Evolutionary conservation across 2,113 vertebrate genomes (phyloP).

Genomic region (Polypterus bichir): DNA sequence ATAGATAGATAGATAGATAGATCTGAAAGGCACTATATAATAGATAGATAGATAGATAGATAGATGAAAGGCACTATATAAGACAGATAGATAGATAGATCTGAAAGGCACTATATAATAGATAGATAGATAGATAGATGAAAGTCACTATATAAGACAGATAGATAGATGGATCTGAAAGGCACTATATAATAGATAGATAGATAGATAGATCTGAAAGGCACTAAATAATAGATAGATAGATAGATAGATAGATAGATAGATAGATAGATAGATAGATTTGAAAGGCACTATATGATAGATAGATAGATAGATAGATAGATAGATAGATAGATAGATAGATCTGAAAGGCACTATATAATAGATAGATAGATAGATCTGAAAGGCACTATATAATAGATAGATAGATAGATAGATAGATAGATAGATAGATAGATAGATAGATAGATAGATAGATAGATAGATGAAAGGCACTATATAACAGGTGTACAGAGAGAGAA

Average conservation of each 20-base stretch:
- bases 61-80: not conserved
- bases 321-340: too few relatives aligned
- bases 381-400: too few relatives aligned
- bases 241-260: not conserved
- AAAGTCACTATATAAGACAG: too few relatives aligned
- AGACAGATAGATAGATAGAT: not conserved
- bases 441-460: not conserved
- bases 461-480: not conserved
- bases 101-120: too few relatives aligned
- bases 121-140: not conserved
- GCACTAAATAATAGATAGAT: not conserved
- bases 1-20: not conserved
- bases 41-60: not conserved
- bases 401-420: too few relatives aligned
- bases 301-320: not conserved
- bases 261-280: not conserved
- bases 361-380: not conserved
- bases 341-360: too few relatives aligned
- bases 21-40: too few relatives aligned
- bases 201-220: too few relatives aligned
- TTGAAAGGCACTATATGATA: not conserved
- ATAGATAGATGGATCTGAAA: too few relatives aligned
- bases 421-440: too few relatives aligned
- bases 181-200: too few relatives aligned
- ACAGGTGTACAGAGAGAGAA: too few relatives aligned